Conservation (phyloP, 2,888 invertebrate species). For the Craniophora ligustri region DNA sequence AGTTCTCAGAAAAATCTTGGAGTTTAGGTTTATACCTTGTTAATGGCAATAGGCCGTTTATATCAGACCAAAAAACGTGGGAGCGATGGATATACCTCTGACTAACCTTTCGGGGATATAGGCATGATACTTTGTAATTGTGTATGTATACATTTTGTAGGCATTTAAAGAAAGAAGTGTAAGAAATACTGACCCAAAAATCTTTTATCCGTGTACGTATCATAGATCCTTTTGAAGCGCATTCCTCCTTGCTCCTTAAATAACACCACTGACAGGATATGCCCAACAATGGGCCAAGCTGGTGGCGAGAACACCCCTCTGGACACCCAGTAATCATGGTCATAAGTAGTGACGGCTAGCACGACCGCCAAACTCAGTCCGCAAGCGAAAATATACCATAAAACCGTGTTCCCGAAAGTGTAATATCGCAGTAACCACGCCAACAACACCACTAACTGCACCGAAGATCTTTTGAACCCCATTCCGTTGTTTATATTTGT, state of each 20-base stretch:
- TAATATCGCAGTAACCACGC: conserved; percentile 71
- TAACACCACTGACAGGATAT: conserved; percentile 75
- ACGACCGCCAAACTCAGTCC: conserved; percentile 57
- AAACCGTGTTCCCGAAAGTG: conserved; percentile 65
- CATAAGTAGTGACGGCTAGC: conserved; percentile 74
- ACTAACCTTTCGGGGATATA: too few relatives aligned
- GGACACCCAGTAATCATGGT: conserved; percentile 81
- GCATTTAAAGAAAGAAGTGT: too few relatives aligned
- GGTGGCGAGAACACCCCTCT: conserved; percentile 80
- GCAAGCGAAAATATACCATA: conserved; percentile 68
- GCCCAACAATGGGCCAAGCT: conserved; percentile 79
- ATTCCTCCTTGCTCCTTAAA: conserved; percentile 83
- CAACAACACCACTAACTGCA: conserved; percentile 66
- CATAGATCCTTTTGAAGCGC: conserved; percentile 81
- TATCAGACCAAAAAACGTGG: too few relatives aligned
- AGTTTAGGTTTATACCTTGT: too few relatives aligned
- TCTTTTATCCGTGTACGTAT: conserved; percentile 72
- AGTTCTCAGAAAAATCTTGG: too few relatives aligned
- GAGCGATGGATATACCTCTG: too few relatives aligned
- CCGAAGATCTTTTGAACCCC: conserved; percentile 77
- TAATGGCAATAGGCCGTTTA: too few relatives aligned
- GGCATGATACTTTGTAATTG: too few relatives aligned
- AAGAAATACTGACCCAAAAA: conserved; percentile 69
- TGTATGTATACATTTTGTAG: too few relatives aligned
- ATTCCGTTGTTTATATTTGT: conserved; percentile 64